A percentile compares a stretch with the other conserved stretches of the same genome.
Conservation (phyloP, 2,113 vertebrate genomes). For the Misgurnus anguillicaudatus region DNA sequence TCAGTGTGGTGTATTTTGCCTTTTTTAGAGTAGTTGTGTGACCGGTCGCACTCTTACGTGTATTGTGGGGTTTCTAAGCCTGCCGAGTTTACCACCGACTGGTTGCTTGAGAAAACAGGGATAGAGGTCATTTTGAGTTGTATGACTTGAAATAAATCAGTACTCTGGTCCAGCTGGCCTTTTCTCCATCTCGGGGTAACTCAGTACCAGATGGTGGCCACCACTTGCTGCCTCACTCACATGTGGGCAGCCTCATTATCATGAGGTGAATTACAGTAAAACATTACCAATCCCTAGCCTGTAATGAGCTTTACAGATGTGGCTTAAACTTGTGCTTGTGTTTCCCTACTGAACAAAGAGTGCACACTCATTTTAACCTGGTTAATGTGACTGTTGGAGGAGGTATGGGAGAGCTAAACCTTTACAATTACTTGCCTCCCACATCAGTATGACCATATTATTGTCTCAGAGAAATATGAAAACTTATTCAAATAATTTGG, state of each 20-base stretch:
- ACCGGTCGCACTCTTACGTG: slow-evolving; percentile 10
- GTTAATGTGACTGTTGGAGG: slow-evolving; percentile 27
- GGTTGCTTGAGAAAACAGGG: slow-evolving; percentile 45
- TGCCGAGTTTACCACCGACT: slow-evolving; percentile 7
- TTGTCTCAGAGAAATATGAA: too few species aligned
- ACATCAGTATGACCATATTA: not conserved
- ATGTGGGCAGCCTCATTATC: slow-evolving; percentile 57
- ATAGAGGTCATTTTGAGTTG: slow-evolving; percentile 48
- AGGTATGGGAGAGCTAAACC: slow-evolving; percentile 1
- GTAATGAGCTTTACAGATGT: slow-evolving; percentile 56
- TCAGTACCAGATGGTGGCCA: slow-evolving; percentile 47
- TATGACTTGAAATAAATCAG: slow-evolving; percentile 51
- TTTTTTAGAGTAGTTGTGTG: slow-evolving; percentile 22
- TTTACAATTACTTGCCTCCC: not conserved
- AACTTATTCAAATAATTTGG: too few species aligned
- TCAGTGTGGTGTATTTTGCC: slow-evolving; percentile 42
- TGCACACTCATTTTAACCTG: slow-evolving; percentile 26
- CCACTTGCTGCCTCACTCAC: slow-evolving; percentile 13
- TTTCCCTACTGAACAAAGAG: slow-evolving; percentile 44
- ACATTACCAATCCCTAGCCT: slow-evolving; percentile 50
- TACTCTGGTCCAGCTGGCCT: slow-evolving; percentile 42
- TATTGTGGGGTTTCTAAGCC: not conserved
- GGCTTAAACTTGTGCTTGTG: slow-evolving; percentile 44
- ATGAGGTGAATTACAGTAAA: slow-evolving; percentile 56
- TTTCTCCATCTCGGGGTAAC: slow-evolving; percentile 26